Evolutionary conservation across 2,797 vertebrate species (phyloP).

Genomic region (Anniella stebbinsi): DNA sequence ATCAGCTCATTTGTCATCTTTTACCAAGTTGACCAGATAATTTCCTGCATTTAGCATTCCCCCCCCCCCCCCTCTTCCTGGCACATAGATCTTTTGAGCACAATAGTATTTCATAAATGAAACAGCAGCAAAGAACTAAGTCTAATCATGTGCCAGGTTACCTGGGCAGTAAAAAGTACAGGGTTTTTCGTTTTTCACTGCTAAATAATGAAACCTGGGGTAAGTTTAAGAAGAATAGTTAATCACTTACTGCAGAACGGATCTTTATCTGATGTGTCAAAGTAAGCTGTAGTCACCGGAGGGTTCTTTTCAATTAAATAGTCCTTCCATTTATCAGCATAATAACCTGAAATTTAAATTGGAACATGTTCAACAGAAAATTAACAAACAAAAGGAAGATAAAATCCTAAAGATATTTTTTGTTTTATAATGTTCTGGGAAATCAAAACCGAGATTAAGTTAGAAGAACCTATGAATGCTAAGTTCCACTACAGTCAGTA

Average conservation of each 20-base stretch:
- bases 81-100: slow-evolving; percentile 17
- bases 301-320: slow-evolving; percentile 53
- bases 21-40: slow-evolving; percentile 21
- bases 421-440: slow-evolving; percentile 1
- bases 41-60: slow-evolving; percentile 15
- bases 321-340: slow-evolving; percentile 77
- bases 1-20: background rate
- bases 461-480: slow-evolving; percentile 12
- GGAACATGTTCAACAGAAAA: slow-evolving; percentile 50
- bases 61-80: background rate
- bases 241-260: slow-evolving; percentile 83
- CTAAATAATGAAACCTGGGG: slow-evolving; percentile 14
- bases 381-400: slow-evolving; percentile 25
- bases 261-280: slow-evolving; percentile 76
- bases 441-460: slow-evolving; percentile 19
- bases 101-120: slow-evolving; percentile 34
- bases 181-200: slow-evolving; percentile 23
- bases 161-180: slow-evolving; percentile 31
- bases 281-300: slow-evolving; percentile 71
- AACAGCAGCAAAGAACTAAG: slow-evolving; percentile 13
- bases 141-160: slow-evolving; percentile 26
- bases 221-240: slow-evolving; percentile 35
- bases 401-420: background rate
- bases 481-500: background rate
- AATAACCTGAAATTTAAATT: slow-evolving; percentile 77